Conservation (phyloP, 2,888 invertebrate species). For the Carcina quercana region DNA sequence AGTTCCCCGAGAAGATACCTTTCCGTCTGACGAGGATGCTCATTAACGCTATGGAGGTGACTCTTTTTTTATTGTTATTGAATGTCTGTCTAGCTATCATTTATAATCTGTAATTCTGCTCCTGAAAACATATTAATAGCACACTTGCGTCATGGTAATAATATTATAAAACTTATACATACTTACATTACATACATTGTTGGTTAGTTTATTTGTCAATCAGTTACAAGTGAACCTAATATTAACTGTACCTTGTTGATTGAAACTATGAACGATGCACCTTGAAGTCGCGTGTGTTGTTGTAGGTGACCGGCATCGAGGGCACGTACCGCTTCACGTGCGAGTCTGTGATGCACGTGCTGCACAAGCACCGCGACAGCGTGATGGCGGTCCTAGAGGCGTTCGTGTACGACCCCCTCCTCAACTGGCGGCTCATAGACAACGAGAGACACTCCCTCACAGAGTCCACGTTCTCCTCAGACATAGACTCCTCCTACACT, state of each 20-base stretch:
- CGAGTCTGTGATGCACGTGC: slow-evolving; percentile 95
- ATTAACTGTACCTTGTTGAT: no score
- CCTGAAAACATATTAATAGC: no score
- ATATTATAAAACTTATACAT: no score
- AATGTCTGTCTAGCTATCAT: background rate
- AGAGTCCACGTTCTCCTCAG: slow-evolving; percentile 56
- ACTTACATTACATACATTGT: no score
- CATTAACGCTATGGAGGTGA: slow-evolving; percentile 95
- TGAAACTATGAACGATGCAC: no score
- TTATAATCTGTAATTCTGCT: no score
- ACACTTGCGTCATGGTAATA: no score
- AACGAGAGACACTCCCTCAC: slow-evolving; percentile 54
- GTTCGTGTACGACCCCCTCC: slow-evolving; percentile 97
- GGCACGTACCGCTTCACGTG: slow-evolving; percentile 97
- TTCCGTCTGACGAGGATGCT: slow-evolving; percentile 97
- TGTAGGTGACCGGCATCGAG: slow-evolving; percentile 96
- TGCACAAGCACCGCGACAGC: slow-evolving; percentile 95
- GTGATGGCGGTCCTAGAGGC: slow-evolving; percentile 99
- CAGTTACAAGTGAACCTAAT: no score
- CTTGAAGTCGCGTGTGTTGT: no score
- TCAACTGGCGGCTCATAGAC: slow-evolving; percentile 92
- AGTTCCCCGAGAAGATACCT: slow-evolving; percentile 99
- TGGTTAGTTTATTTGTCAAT: no score
- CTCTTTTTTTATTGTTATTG: slow-evolving; percentile 6
- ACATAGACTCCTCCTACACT: slow-evolving; percentile 53